Conservation (phyloP, 2,113 vertebrate species). For the Tachuris rubrigastra region DNA sequence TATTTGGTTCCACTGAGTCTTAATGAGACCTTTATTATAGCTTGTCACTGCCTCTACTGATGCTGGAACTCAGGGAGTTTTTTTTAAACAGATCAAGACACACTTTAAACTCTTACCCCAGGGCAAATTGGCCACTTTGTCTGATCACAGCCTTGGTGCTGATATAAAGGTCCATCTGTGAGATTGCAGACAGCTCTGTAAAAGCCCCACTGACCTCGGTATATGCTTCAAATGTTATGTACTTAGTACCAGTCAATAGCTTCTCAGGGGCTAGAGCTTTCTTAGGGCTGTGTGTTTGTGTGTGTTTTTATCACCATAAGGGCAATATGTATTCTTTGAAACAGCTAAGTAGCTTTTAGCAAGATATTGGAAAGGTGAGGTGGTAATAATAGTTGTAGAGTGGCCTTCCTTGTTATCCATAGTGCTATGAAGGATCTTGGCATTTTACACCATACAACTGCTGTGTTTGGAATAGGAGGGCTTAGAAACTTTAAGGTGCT, state of each 20-base stretch:
- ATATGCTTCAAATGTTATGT: not conserved
- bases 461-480: not conserved
- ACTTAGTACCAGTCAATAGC: not conserved
- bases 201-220: not conserved
- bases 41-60: conserved; percentile 11
- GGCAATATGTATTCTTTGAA: not conserved
- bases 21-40: conserved; percentile 42
- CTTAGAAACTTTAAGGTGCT: not conserved
- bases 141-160: conserved; percentile 27
- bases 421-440: not conserved
- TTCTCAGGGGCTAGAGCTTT: conserved; percentile 3
- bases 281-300: not conserved
- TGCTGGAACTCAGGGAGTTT: not conserved
- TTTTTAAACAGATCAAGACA: conserved; percentile 55
- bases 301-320: not conserved
- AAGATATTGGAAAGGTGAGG: conserved; percentile 4
- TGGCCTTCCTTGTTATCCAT: not conserved
- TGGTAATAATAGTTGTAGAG: not conserved
- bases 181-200: conserved; percentile 30
- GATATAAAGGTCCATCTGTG: conserved; percentile 51
- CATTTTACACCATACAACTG: not conserved
- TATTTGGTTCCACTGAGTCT: conserved; percentile 22
- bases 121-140: conserved; percentile 47
- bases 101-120: conserved; percentile 42
- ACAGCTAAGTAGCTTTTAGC: conserved; percentile 39